These are phyloP conservation scores for Phoeniculus purpureus DNA, from an alignment of 2,797 vertebrate genomes.

Conservation along the genomic window DNA sequence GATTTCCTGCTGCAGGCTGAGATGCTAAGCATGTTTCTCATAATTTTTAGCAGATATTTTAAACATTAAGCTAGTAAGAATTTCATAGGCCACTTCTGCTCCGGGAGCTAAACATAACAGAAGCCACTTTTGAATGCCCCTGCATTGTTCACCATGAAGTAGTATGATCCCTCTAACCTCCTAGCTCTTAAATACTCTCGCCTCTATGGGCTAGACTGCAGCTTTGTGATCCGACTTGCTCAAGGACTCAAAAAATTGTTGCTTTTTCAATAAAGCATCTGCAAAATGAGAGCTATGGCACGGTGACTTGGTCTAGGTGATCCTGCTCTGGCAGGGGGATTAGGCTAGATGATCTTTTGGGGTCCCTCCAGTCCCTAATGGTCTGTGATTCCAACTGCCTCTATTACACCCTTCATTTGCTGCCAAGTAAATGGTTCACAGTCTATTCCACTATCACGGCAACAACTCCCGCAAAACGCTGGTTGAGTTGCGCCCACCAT, in stretches of 20 bases:
- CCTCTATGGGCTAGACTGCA: background rate
- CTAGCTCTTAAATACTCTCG: background rate
- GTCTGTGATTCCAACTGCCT: background rate
- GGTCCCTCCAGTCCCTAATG: too few species aligned
- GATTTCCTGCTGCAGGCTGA: background rate
- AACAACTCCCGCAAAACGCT: background rate
- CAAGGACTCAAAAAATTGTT: background rate
- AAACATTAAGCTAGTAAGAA: background rate
- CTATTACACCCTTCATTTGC: background rate
- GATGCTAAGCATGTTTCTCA: background rate
- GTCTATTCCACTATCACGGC: background rate
- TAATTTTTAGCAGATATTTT: constrained; percentile 29
- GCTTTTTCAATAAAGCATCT: background rate
- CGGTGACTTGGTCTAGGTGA: too few species aligned
- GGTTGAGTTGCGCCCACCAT: background rate
- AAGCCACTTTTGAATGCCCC: background rate
- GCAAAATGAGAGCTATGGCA: background rate
- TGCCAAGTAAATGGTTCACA: background rate
- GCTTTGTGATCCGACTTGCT: background rate
- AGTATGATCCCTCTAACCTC: background rate
- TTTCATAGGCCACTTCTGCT: background rate
- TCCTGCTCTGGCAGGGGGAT: too few species aligned
- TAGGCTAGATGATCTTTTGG: too few species aligned
- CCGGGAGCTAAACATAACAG: background rate
- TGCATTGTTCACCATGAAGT: background rate